phyloP scores from a whole-genome alignment of 2,888 invertebrate genomes.

The Drosophila helvetica region DNA sequence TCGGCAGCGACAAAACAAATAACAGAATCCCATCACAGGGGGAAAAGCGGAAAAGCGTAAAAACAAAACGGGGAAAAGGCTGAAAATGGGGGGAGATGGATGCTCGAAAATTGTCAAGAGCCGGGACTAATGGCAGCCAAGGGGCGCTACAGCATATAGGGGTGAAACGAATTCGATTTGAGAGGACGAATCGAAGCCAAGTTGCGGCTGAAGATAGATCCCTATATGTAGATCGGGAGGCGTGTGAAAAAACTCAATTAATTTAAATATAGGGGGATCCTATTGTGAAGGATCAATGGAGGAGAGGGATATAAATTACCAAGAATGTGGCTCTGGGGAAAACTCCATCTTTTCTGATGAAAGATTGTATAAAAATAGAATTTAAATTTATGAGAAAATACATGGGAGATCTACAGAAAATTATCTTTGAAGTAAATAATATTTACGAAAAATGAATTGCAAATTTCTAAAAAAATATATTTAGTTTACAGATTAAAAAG shows the following conservation, averaged over 20 bases:
- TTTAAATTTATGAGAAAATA: no score
- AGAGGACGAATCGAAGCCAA: not conserved
- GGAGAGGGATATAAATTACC: not conserved
- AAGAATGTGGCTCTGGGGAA: not conserved
- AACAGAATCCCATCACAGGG: conserved; percentile 51
- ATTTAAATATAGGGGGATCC: conserved; percentile 14
- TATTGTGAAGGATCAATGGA: not conserved
- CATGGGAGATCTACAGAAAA: no score
- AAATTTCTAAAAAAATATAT: no score
- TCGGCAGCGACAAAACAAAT: conserved; percentile 69
- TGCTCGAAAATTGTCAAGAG: conserved; percentile 20
- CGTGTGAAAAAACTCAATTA: conserved; percentile 21
- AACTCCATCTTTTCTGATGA: not conserved
- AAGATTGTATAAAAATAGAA: not conserved
- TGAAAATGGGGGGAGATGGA: conserved; percentile 14
- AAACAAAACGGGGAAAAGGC: conserved; percentile 34
- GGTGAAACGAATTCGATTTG: not conserved
- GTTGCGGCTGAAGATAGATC: not conserved
- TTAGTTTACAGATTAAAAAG: no score
- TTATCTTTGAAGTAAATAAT: no score
- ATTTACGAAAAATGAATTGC: no score
- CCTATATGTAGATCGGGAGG: not conserved
- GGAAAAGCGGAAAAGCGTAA: conserved; percentile 26
- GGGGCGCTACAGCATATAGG: conserved; percentile 45
- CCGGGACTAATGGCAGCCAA: conserved; percentile 27